phyloP scores from a whole-genome alignment of 2,888 invertebrate genomes.

The Ametastegia equiseti region DNA sequence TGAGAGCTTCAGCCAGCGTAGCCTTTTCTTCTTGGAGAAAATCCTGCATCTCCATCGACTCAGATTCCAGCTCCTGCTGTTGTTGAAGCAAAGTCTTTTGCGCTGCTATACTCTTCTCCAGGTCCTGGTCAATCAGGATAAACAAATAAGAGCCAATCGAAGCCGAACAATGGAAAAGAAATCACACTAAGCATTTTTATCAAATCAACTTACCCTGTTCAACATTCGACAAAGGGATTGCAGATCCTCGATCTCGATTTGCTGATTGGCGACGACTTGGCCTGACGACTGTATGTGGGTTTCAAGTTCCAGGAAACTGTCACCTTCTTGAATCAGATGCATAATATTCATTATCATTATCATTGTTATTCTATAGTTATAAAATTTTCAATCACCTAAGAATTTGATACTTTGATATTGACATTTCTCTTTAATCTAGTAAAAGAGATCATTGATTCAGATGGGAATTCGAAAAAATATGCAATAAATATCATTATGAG shows the following conservation, averaged over 20 bases:
- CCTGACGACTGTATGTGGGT: constrained; percentile 86
- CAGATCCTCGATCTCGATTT: constrained; percentile 85
- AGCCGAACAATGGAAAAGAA: constrained; percentile 39
- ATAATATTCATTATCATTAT: background rate
- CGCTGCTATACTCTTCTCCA: constrained; percentile 83
- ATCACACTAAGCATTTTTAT: constrained; percentile 62
- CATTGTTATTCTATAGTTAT: background rate
- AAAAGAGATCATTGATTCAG: too few relatives aligned
- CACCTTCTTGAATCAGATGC: constrained; percentile 76
- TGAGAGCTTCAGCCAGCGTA: constrained; percentile 87
- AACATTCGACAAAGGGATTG: constrained; percentile 84
- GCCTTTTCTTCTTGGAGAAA: constrained; percentile 92
- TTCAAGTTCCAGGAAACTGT: constrained; percentile 87
- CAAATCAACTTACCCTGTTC: constrained; percentile 78
- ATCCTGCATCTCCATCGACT: constrained; percentile 90
- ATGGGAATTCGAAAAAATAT: too few relatives aligned
- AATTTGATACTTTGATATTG: too few relatives aligned
- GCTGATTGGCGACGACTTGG: constrained; percentile 85
- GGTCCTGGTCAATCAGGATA: constrained; percentile 76
- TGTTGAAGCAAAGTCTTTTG: constrained; percentile 85
- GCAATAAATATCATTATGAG: too few relatives aligned
- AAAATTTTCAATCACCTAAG: background rate
- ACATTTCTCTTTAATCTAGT: too few relatives aligned
- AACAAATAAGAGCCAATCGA: constrained; percentile 32
- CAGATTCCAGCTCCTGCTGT: constrained; percentile 87